phyloP scores from a whole-genome alignment of 2,113 vertebrate genomes.

The Cathartes aura region DNA sequence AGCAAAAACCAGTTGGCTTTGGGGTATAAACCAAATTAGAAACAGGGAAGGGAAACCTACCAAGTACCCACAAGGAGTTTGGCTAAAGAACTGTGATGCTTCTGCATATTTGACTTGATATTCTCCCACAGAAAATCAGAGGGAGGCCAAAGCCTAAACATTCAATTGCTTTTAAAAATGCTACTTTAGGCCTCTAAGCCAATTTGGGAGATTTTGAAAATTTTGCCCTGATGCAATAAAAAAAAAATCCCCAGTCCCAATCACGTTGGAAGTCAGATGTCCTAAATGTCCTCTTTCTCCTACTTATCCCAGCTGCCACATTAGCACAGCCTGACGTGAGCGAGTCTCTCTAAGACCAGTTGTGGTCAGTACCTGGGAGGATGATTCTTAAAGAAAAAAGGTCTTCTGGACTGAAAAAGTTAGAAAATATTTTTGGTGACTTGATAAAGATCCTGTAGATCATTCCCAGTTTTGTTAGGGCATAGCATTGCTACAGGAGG shows the following conservation, averaged over 20 bases:
- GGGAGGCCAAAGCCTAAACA: background rate
- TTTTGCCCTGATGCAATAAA: background rate
- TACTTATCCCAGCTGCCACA: background rate
- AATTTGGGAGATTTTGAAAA: background rate
- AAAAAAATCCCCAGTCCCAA: background rate
- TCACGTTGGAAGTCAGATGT: background rate
- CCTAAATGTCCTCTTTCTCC: background rate
- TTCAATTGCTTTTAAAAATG: background rate
- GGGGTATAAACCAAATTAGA: slow-evolving; percentile 26
- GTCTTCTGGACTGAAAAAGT: background rate
- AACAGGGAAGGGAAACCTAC: slow-evolving; percentile 22
- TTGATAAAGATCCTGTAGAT: background rate
- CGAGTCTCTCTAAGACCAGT: background rate
- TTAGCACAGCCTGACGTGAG: rapidly evolving
- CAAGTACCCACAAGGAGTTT: background rate
- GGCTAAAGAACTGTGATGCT: slow-evolving; percentile 27
- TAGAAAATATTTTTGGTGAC: background rate
- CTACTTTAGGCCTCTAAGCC: background rate
- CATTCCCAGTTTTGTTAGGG: background rate
- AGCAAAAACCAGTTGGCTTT: slow-evolving; percentile 11
- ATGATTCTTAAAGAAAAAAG: background rate
- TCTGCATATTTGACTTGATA: slow-evolving; percentile 4
- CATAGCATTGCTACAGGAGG: background rate
- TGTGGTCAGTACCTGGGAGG: rapidly evolving
- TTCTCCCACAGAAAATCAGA: slow-evolving; percentile 8